Evolutionary conservation across 2,888 invertebrate genomes (phyloP).

Genomic region (Eristalis tenax): DNA sequence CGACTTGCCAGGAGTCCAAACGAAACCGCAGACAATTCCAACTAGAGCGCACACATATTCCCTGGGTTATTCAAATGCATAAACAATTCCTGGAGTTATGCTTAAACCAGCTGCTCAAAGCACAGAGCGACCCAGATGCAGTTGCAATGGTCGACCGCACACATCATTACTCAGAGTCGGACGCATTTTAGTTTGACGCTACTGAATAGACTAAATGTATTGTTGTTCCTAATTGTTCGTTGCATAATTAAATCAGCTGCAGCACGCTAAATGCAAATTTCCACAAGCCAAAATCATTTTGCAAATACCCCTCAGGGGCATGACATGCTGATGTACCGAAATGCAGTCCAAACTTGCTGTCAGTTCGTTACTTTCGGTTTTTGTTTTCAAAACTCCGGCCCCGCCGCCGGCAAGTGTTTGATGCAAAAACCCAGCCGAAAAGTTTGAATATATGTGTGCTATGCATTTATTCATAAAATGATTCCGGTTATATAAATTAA

Average conservation of each 20-base stretch:
- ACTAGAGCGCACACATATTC: too few species aligned
- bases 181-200: too few species aligned
- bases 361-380: not conserved
- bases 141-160: too few species aligned
- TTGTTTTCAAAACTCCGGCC: not conserved
- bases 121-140: too few species aligned
- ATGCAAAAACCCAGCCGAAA: not conserved
- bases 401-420: not conserved
- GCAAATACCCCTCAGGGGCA: not conserved
- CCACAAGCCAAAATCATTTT: not conserved
- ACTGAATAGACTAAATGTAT: not conserved
- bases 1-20: too few species aligned
- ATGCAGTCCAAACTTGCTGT: not conserved
- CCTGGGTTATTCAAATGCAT: too few species aligned
- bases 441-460: not conserved
- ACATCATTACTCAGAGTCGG: too few species aligned
- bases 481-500: not conserved
- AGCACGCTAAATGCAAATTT: not conserved
- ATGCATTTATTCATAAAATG: not conserved
- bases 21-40: too few species aligned
- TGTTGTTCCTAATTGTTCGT: not conserved
- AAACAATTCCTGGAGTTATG: too few species aligned
- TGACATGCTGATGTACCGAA: too few species aligned
- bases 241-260: not conserved
- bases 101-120: too few species aligned